These are phyloP conservation scores for Lobophora halterata DNA, from an alignment of 2,888 invertebrate genomes.

Conservation along the genomic window DNA sequence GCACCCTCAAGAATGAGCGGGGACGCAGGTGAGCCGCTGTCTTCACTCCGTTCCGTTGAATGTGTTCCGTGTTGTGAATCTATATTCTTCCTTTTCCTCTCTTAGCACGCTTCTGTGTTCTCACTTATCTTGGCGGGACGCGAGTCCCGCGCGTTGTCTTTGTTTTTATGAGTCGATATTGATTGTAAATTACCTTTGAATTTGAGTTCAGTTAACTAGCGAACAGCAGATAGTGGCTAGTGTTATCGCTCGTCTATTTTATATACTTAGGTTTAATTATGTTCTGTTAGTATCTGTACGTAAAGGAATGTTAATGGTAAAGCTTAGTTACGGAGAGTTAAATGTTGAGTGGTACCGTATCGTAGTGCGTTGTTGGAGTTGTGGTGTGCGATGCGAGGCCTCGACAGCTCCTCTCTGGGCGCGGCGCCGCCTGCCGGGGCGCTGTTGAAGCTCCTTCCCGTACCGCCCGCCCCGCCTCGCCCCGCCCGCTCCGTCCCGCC, in stretches of 20 bases:
- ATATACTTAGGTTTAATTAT: conserved; percentile 67
- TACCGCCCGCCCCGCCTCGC: conserved; percentile 25
- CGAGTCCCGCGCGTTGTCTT: conserved; percentile 76
- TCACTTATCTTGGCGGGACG: conserved; percentile 79
- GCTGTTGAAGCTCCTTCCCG: conserved; percentile 48
- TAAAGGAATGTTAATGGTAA: conserved; percentile 77
- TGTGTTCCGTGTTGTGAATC: conserved; percentile 82
- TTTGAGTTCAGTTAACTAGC: conserved; percentile 77
- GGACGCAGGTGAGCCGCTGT: conserved; percentile 98
- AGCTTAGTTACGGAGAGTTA: conserved; percentile 76
- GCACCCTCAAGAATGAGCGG: conserved; percentile 99
- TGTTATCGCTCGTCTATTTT: conserved; percentile 76
- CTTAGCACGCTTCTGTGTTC: conserved; percentile 83
- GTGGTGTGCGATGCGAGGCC: conserved; percentile 59
- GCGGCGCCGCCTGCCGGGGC: conserved; percentile 43
- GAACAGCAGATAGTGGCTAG: conserved; percentile 80
- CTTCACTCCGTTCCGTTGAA: conserved; percentile 82
- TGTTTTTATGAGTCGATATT: conserved; percentile 77
- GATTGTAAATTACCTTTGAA: conserved; percentile 76
- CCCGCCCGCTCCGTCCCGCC: conserved; percentile 38
- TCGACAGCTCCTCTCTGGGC: conserved; percentile 64
- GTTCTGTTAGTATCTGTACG: conserved; percentile 77
- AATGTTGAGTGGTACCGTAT: conserved; percentile 79
- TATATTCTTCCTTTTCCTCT: conserved; percentile 79
- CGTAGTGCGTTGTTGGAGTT: conserved; percentile 77